Evolutionary conservation across 2,113 vertebrate genomes (phyloP).

Genomic region (Hystrix brachyura): DNA sequence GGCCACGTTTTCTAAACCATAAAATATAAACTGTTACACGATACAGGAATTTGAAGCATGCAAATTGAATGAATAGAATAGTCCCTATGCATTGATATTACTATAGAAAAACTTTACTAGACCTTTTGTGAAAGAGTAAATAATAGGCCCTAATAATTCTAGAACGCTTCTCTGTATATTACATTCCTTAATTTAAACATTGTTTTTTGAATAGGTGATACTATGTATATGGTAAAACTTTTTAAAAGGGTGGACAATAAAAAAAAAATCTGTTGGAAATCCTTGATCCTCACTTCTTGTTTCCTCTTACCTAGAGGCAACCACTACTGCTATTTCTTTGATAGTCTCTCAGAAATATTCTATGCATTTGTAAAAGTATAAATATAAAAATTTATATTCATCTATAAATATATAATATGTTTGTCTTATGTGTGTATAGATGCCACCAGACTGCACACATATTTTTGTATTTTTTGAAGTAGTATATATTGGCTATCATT

Average conservation of each 20-base stretch:
- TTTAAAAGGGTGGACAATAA: background rate
- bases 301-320: background rate
- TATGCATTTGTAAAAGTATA: background rate
- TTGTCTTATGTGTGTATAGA: slow-evolving; percentile 9
- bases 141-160: background rate
- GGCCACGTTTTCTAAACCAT: slow-evolving; percentile 10
- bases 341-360: slow-evolving; percentile 2
- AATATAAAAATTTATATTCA: background rate
- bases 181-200: background rate
- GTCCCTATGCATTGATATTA: background rate
- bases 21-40: background rate
- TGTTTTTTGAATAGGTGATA: background rate
- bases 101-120: slow-evolving; percentile 4
- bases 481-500: background rate
- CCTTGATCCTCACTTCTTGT: background rate
- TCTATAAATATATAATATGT: background rate
- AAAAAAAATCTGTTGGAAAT: background rate
- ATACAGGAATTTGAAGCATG: background rate
- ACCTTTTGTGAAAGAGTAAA: slow-evolving; percentile 22
- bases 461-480: background rate
- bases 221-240: background rate
- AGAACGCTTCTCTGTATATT: background rate
- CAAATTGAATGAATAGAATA: background rate
- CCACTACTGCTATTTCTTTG: background rate
- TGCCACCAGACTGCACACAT: background rate